phyloP scores from a whole-genome alignment of 2,888 invertebrate genomes.

The Pogonocherus hispidulus region DNA sequence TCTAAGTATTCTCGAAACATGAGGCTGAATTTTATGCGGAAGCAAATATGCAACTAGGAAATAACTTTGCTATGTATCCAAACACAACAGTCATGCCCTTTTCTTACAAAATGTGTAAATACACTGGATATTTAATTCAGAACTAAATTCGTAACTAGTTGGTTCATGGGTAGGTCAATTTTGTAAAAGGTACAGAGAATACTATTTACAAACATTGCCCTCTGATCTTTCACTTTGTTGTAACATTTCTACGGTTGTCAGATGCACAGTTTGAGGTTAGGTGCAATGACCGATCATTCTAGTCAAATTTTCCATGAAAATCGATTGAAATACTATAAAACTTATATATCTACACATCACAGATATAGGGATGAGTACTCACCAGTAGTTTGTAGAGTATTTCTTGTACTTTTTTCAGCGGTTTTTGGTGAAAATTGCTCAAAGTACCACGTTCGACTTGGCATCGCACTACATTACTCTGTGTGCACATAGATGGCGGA shows the following conservation, averaged over 20 bases:
- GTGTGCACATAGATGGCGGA: constrained; percentile 39
- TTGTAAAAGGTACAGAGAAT: no score
- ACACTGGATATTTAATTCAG: no score
- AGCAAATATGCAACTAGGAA: no score
- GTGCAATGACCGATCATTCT: constrained; percentile 29
- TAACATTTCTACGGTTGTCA: constrained; percentile 47
- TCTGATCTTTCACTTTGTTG: no score
- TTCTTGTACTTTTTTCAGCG: not conserved
- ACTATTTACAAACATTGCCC: no score
- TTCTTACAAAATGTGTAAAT: no score
- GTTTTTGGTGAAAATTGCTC: constrained; percentile 15
- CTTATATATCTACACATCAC: not conserved
- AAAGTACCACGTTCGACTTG: constrained; percentile 57
- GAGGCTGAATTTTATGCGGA: no score
- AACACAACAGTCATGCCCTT: no score
- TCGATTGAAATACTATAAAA: constrained; percentile 1
- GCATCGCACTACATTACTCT: constrained; percentile 56
- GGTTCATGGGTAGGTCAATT: no score
- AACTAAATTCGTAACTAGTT: no score
- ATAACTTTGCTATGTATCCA: no score
- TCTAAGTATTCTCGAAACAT: no score
- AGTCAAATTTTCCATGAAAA: not conserved
- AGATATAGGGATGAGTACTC: constrained; percentile 25
- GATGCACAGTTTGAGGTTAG: constrained; percentile 57
- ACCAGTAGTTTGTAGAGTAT: constrained; percentile 3